Percentiles rank a stretch among this genome's conserved stretches.
Conservation (phyloP, 1,140 invertebrate species). For the Calycopis cecrops region DNA sequence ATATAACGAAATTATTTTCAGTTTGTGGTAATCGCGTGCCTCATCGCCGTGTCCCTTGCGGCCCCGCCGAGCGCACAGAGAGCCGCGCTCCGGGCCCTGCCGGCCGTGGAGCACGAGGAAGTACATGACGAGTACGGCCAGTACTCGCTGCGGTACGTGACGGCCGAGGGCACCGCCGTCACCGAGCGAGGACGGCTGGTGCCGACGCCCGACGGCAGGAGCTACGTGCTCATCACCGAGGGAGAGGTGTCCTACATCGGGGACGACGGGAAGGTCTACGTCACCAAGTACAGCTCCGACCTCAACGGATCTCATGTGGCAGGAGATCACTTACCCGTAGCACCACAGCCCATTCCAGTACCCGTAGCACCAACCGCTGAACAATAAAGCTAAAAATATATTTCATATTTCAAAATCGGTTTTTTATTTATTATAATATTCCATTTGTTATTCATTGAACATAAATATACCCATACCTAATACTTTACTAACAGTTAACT, state of each 20-base stretch:
- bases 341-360: constrained; percentile 9
- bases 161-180: constrained; percentile 55
- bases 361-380: too few species aligned
- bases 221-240: constrained; percentile 47
- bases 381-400: too few species aligned
- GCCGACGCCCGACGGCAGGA: constrained; percentile 40
- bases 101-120: constrained; percentile 44
- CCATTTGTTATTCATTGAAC: too few species aligned
- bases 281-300: constrained; percentile 54
- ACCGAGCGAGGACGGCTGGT: constrained; percentile 54
- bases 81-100: constrained; percentile 19
- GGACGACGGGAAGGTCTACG: constrained; percentile 49
- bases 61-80: background rate
- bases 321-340: constrained; percentile 29
- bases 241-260: constrained; percentile 52
- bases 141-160: constrained; percentile 58
- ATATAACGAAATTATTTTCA: background rate
- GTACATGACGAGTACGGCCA: constrained; percentile 56
- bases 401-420: too few species aligned
- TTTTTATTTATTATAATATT: too few species aligned
- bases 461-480: too few species aligned
- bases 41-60: constrained; percentile 1
- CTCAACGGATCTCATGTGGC: constrained; percentile 48
- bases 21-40: constrained; percentile 5
- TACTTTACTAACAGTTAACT: too few species aligned